Percentiles rank a stretch among this genome's conserved stretches.
These are phyloP conservation scores for Cosmia pyralina DNA, from an alignment of 2,888 invertebrate genomes.

Conservation along the genomic window DNA sequence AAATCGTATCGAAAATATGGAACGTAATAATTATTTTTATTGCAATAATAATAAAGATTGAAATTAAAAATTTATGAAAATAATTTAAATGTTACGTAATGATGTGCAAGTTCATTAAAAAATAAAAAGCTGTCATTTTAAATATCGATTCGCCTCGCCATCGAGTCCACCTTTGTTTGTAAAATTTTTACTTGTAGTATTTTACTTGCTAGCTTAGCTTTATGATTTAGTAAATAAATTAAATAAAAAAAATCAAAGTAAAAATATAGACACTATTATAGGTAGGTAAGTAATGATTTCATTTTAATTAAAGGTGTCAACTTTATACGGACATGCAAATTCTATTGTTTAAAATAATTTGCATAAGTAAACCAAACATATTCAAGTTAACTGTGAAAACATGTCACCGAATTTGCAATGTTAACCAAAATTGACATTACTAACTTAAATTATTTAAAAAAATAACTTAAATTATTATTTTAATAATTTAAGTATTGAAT, in stretches of 20 bases:
- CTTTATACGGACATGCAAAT: constrained; percentile 9
- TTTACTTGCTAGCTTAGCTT: background rate
- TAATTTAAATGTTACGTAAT: background rate
- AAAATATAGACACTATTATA: background rate
- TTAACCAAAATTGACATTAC: background rate
- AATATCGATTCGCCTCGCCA: background rate
- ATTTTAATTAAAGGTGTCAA: background rate
- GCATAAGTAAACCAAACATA: constrained; percentile 22
- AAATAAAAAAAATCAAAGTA: background rate
- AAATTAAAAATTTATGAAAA: background rate
- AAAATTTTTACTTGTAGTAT: background rate
- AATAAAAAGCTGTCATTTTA: background rate
- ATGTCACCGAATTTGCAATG: constrained; percentile 22
- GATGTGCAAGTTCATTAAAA: too few relatives aligned
- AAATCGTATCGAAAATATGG: rapidly evolving
- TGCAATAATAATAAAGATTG: background rate
- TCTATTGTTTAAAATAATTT: constrained; percentile 47
- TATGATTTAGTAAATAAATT: background rate
- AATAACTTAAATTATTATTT: too few relatives aligned
- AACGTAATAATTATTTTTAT: background rate
- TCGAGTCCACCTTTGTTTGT: too few relatives aligned
- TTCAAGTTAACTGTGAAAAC: constrained; percentile 18
- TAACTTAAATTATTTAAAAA: too few relatives aligned
- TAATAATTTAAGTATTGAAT: too few relatives aligned
- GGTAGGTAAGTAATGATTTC: background rate